phyloP scores from a whole-genome alignment of 2,888 invertebrate species.

The Drosophila neotestacea region DNA sequence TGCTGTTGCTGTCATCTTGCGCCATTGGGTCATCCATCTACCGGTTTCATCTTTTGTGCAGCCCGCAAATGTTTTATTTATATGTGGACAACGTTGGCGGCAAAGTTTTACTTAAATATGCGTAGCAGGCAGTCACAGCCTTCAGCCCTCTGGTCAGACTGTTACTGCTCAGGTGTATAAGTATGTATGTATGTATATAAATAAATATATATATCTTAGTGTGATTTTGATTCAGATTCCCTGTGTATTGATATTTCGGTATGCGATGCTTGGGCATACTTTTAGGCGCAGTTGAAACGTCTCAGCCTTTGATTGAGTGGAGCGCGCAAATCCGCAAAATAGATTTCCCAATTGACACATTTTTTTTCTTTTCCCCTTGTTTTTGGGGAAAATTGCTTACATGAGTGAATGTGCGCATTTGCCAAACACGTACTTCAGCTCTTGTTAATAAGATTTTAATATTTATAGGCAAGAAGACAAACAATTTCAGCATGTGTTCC shows the following conservation, averaged over 20 bases:
- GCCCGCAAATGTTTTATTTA: conserved; percentile 80
- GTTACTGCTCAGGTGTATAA: conserved; percentile 62
- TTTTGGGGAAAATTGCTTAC: conserved; percentile 31
- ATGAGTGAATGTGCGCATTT: conserved; percentile 31
- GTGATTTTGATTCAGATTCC: conserved; percentile 27
- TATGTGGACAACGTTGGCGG: conserved; percentile 75
- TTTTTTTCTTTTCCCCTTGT: conserved; percentile 4
- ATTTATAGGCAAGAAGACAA: conserved; percentile 56
- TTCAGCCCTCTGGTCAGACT: conserved; percentile 11
- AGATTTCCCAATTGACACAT: conserved; percentile 81
- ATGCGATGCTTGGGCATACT: conserved; percentile 56
- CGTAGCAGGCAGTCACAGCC: conserved; percentile 50
- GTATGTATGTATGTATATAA: neutral
- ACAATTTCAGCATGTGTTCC: conserved; percentile 1
- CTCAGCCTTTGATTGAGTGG: conserved; percentile 76
- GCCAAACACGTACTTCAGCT: conserved; percentile 38
- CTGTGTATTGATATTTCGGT: conserved; percentile 54
- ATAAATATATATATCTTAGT: conserved; percentile 14
- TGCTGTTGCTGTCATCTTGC: conserved; percentile 75
- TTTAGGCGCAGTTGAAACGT: conserved; percentile 64
- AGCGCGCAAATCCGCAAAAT: conserved; percentile 79
- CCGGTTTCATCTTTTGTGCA: conserved; percentile 75
- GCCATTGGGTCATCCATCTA: conserved; percentile 82
- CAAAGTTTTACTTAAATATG: conserved; percentile 76
- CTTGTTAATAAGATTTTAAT: conserved; percentile 72